These are phyloP conservation scores for Mesopsocus fuscifrons DNA, from an alignment of 2,888 invertebrate species.

Conservation along the genomic window DNA sequence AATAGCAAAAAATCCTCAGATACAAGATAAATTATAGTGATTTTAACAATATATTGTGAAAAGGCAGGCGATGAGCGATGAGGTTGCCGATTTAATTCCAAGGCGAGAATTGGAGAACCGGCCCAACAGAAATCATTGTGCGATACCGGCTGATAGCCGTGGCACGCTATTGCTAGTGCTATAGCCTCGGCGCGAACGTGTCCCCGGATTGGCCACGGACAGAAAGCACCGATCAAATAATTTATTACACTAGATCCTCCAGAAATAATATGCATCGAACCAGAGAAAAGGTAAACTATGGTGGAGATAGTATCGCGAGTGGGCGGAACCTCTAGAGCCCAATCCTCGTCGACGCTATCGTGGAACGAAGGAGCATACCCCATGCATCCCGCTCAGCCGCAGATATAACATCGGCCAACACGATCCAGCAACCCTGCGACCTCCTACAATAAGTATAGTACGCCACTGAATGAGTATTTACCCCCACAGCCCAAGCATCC, in stretches of 20 bases:
- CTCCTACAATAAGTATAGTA: no score
- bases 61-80: no score
- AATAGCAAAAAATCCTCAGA: no score
- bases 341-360: neutral
- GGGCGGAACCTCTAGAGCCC: slow-evolving; percentile 5
- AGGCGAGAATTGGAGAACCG: neutral
- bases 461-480: no score
- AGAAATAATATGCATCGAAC: slow-evolving; percentile 9
- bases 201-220: slow-evolving; percentile 6
- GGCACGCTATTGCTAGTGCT: no score
- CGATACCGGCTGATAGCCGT: neutral
- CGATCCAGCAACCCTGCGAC: no score
- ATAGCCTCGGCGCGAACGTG: neutral
- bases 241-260: slow-evolving; percentile 9
- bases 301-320: slow-evolving; percentile 7
- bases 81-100: no score
- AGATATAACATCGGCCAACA: no score
- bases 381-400: no score
- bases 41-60: no score
- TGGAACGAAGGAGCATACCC: neutral
- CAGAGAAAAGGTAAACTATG: slow-evolving; percentile 9
- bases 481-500: no score
- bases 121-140: neutral
- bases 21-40: no score
- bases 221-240: slow-evolving; percentile 5